Evolutionary conservation across 1,140 invertebrate species (phyloP).

Genomic region (Pachypeltis micranthus): DNA sequence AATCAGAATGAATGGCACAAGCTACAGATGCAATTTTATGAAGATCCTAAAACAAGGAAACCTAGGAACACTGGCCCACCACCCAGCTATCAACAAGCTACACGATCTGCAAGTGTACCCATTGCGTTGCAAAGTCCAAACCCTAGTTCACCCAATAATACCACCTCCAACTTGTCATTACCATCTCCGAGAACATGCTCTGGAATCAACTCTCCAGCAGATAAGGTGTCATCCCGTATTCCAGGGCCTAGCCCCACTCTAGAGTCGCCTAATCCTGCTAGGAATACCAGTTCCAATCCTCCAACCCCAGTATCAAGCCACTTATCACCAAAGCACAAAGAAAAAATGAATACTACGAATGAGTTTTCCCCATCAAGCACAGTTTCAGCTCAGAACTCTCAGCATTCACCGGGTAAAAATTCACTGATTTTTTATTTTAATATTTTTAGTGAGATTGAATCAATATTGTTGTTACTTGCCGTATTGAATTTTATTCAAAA

Average conservation of each 20-base stretch:
- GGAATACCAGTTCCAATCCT: constrained; percentile 26
- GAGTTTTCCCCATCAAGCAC: constrained; percentile 32
- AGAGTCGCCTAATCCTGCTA: constrained; percentile 40
- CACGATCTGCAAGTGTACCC: constrained; percentile 70
- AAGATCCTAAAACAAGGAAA: constrained; percentile 45
- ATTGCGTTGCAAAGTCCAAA: constrained; percentile 61
- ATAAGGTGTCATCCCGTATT: constrained; percentile 38
- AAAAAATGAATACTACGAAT: constrained; percentile 29
- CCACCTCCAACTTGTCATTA: constrained; percentile 54
- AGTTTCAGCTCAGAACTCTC: constrained; percentile 34
- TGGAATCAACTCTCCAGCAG: constrained; percentile 56
- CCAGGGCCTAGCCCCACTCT: constrained; percentile 52
- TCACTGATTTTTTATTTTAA: no score
- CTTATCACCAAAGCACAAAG: constrained; percentile 35
- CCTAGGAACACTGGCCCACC: constrained; percentile 56
- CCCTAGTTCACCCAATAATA: constrained; percentile 56
- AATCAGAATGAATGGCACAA: constrained; percentile 78
- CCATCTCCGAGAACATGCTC: constrained; percentile 56
- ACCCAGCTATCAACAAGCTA: constrained; percentile 70
- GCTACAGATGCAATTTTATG: constrained; percentile 71
- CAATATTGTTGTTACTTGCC: no score
- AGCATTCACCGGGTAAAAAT: constrained; percentile 36
- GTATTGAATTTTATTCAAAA: no score
- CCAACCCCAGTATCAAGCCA: constrained; percentile 48
- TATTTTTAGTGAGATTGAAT: no score